phyloP scores from a whole-genome alignment of 2,888 invertebrate species.

The Papilio elwesi region DNA sequence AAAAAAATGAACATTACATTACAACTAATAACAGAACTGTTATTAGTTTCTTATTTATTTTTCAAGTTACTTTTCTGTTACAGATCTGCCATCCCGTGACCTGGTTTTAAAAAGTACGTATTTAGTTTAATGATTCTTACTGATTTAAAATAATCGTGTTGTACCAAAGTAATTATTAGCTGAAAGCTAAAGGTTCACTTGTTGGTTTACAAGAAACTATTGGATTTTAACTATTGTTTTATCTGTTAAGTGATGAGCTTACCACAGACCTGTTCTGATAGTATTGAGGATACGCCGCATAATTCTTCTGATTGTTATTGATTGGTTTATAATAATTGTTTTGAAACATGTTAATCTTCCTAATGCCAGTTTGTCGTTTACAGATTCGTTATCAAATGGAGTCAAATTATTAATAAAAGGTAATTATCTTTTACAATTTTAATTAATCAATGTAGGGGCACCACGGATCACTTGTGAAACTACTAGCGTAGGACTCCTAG shows the following conservation, averaged over 20 bases:
- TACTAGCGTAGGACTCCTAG: too few relatives aligned
- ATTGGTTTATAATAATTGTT: neutral
- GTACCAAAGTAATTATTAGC: too few relatives aligned
- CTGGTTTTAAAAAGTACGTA: neutral
- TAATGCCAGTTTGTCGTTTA: neutral
- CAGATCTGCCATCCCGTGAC: neutral
- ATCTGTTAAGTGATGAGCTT: conserved; percentile 34
- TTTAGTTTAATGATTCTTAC: neutral
- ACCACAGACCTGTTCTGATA: conserved; percentile 46
- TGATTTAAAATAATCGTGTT: too few relatives aligned
- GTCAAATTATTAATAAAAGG: neutral
- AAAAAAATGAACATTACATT: too few relatives aligned
- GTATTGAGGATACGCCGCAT: conserved; percentile 37
- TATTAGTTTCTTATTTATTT: neutral
- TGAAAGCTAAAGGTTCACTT: too few relatives aligned
- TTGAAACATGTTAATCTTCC: neutral
- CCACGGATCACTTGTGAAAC: neutral
- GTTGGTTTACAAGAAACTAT: too few relatives aligned
- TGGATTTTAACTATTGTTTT: neutral
- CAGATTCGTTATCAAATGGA: neutral
- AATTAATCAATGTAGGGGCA: neutral
- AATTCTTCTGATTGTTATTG: conserved; percentile 27
- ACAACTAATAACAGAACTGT: too few relatives aligned
- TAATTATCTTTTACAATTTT: neutral
- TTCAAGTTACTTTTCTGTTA: conserved; percentile 36